Evolutionary conservation across 2,888 invertebrate genomes (phyloP).

Genomic region (Apamea sordens): DNA sequence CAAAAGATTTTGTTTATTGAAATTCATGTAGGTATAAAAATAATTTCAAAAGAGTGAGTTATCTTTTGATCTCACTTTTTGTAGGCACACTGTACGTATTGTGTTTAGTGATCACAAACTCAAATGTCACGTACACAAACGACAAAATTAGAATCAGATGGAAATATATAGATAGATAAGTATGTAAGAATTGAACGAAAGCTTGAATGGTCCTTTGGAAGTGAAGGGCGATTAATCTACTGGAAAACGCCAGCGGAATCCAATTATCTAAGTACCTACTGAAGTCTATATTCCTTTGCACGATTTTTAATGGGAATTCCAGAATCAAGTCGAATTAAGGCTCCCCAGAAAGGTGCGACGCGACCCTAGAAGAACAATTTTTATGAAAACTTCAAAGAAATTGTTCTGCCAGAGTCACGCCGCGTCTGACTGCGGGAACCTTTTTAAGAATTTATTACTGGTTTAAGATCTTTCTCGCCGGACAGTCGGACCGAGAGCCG

Average conservation of each 20-base stretch:
- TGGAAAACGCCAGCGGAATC: slow-evolving; percentile 5
- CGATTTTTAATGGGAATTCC: slow-evolving; percentile 6
- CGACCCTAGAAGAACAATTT: no score
- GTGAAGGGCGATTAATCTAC: background rate
- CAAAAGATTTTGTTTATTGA: background rate
- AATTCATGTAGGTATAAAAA: background rate
- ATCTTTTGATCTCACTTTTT: background rate
- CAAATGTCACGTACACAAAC: background rate
- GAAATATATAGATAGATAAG: background rate
- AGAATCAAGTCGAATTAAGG: background rate
- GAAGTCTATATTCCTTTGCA: background rate
- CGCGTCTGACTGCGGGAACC: no score
- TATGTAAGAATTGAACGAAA: background rate
- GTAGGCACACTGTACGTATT: background rate
- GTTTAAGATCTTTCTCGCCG: background rate
- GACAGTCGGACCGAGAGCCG: background rate
- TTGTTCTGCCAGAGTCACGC: no score
- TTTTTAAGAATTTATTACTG: slow-evolving; percentile 3
- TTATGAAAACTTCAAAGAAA: no score
- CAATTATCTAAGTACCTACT: slow-evolving; percentile 18
- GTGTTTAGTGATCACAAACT: background rate
- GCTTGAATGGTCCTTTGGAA: background rate
- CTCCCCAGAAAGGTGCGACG: no score
- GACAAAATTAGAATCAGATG: background rate
- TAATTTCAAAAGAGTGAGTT: background rate